These are phyloP conservation scores for Ondatra zibethicus DNA, from an alignment of 2,113 vertebrate species.

Conservation along the genomic window DNA sequence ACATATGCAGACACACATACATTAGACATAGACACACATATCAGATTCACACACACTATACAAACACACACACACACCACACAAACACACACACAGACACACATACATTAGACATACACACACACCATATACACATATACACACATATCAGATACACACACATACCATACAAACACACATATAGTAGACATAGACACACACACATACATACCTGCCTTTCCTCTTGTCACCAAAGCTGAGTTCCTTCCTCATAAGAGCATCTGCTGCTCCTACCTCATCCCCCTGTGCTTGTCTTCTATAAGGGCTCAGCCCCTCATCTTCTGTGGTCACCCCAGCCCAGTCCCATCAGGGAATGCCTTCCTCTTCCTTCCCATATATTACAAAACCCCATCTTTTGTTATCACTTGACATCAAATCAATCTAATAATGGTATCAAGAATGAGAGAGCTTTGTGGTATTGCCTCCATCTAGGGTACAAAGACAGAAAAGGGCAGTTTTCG, in stretches of 20 bases:
- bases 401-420: background rate
- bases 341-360: rapidly evolving
- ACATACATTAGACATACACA: too few relatives aligned
- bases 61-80: too few relatives aligned
- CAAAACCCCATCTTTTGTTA: background rate
- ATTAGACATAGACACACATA: too few relatives aligned
- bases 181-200: background rate
- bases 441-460: background rate
- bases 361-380: background rate
- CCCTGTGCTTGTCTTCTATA: background rate
- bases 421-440: background rate
- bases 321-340: background rate
- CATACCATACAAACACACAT: too few relatives aligned
- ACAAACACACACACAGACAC: too few relatives aligned
- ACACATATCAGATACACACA: background rate
- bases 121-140: background rate
- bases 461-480: too few relatives aligned
- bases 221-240: background rate
- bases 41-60: too few relatives aligned
- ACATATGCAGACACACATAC: too few relatives aligned
- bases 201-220: background rate
- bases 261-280: background rate
- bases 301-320: too few relatives aligned
- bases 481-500: background rate
- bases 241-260: background rate